Base-by-base conservation (phyloP, 2,888 invertebrate genomes). In the Mimas tiliae region DNA sequence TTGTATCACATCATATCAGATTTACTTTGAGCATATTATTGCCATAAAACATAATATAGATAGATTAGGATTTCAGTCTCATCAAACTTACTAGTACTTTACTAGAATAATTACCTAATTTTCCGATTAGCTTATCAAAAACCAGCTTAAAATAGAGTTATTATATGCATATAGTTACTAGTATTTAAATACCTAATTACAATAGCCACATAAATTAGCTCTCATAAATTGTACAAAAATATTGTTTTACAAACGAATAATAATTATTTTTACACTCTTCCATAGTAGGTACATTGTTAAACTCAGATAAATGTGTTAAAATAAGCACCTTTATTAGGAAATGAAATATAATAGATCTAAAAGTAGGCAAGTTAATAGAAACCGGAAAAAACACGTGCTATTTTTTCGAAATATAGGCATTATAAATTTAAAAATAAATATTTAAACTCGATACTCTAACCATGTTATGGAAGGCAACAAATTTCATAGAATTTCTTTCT, bases 401-500 rank as follows among this genome's bases (percentile, higher is more conserved):
- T 4, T 9, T 45, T 14, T 51, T 38, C 38, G 16, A 50, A 58
- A 64, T 64, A 50, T 58, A 58, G 47, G 58, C 58, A 55, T 47
- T 64, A 47, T 19, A 55, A 19, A 58, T 4, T 16, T 12, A 9
- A 16, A 16, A n/a, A 16, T 11, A 14, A 53, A 53, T 3, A 33
- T 47, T 47, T 6, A 48, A n/a, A 33, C n/a, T 14, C 16, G 7
- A 14, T 12, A 27, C 6, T 2, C 0, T 12, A 12, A 27, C 27
- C 4, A 9, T 53, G 7, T 9, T 53, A 19, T 12, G 38, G 38
- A 19, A 11, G 12, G 12, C 19, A 19, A 12, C 19, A 58, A 14
- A 42, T 42, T 58, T 42, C 19, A 58, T 42, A 58, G 12, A 70
- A 72, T 69, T 79, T 77, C 75, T 70, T 75, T 72, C n/a, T n/a